Base-by-base conservation (phyloP, 2,797 vertebrate genomes). In the Phrynocephalus forsythii region DNA sequence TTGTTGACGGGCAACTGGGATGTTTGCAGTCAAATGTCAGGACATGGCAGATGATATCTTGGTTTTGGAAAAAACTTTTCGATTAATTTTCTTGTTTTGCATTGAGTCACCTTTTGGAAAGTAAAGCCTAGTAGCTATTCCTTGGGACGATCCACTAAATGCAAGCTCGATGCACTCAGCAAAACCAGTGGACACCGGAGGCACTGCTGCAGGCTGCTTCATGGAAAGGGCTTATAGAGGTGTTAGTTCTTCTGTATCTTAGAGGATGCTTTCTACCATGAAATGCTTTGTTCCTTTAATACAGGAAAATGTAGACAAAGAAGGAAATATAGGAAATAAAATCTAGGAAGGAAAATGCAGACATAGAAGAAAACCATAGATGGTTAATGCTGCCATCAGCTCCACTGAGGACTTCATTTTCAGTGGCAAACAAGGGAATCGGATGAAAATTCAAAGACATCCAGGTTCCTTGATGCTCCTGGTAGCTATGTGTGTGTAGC, bases 381-480 rank as follows among this genome's bases (percentile, higher is more conserved):
- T 91, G 92, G 90, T 91, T 94, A 92, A 93, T 84, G 91, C 86
- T 90, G 26, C 84, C 84, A 72, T 88, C 93, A 84, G 84, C 84
- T 94, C 88, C 83, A 77, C 92, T 73, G 90, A 91, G 93, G 91
- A 91, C 94, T 94, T 94, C 86, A 89, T 85, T 90, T 93, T 91
- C 92, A 33, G 81, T 90, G 92, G 91, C 84, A 86, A 92, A 52
- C 87, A 86, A 86, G 90, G 91, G 91, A 95, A 94, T 95, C 90
- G 91, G 92, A 94, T 93, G 91, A 86, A 94, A 94, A 95, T 93
- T 94, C 94, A 94, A 95, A 95, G 93, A 91, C 91, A 4, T 80
- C 89, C 89, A 30, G 67, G 88, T 86, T 94, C 93, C 94, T 93
- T 94, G 93, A 93, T 94, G 92, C 93, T 90, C 92, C 89, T 90